Conservation (phyloP, 2,113 vertebrate genomes). For the Oryzias celebensis region DNA sequence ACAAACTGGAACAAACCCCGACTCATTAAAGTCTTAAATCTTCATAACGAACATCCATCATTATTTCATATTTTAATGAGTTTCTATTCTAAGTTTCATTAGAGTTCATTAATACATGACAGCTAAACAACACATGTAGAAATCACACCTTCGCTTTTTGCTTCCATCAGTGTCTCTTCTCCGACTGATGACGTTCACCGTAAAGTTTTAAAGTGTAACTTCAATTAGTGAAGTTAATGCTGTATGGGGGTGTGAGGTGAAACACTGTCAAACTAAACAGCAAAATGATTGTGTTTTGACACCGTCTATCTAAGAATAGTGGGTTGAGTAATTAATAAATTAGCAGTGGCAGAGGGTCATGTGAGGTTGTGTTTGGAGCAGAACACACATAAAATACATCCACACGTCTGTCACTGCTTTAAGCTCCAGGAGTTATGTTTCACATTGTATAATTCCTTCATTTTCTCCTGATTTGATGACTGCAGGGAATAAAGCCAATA, state of each 20-base stretch:
- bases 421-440: conserved; percentile 31
- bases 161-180: conserved; percentile 28
- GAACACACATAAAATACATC: conserved; percentile 17
- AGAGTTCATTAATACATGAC: conserved; percentile 7
- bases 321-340: conserved; percentile 41
- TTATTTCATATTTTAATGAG: not conserved
- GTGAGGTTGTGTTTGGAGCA: conserved; percentile 36
- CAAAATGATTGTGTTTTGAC: conserved; percentile 61
- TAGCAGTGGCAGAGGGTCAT: conserved; percentile 42
- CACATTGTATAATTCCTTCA: conserved; percentile 3
- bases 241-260: conserved; percentile 45
- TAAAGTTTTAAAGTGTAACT: conserved; percentile 31
- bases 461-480: conserved; percentile 14
- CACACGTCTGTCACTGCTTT: conserved; percentile 39
- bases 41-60: too few relatives aligned
- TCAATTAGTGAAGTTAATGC: conserved; percentile 47
- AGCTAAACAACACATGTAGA: conserved; percentile 46
- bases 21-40: too few relatives aligned
- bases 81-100: conserved; percentile 9
- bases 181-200: conserved; percentile 31
- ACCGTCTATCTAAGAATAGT: conserved; percentile 59
- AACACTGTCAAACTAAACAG: conserved; percentile 39
- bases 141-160: conserved; percentile 51
- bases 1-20: too few relatives aligned
- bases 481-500: not conserved